phyloP scores from a whole-genome alignment of 2,113 vertebrate species.

The Aspidoscelis tigris region DNA sequence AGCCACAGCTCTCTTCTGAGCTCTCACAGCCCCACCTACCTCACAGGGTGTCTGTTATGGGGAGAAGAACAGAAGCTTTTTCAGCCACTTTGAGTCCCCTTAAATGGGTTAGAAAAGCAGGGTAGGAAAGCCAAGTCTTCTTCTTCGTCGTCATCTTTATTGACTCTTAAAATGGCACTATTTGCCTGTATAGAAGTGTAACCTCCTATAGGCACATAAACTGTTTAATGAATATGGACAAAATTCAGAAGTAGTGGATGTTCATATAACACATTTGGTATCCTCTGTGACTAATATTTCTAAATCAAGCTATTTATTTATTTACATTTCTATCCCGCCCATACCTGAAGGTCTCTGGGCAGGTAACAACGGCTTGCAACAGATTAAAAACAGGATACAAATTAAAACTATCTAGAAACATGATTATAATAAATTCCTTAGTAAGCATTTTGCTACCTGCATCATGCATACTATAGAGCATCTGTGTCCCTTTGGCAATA shows the following conservation, averaged over 20 bases:
- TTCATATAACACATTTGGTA: background rate
- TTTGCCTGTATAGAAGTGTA: background rate
- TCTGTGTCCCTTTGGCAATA: slow-evolving; percentile 24
- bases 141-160: too few species aligned
- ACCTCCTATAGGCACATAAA: background rate
- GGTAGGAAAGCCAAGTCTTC: too few species aligned
- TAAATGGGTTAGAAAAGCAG: too few species aligned
- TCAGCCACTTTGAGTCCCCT: too few species aligned
- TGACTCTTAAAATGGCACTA: background rate
- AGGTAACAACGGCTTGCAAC: too few species aligned
- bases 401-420: background rate
- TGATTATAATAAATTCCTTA: slow-evolving; percentile 10
- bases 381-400: too few species aligned
- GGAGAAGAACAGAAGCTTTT: too few species aligned
- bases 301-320: background rate
- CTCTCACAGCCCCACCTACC: too few species aligned
- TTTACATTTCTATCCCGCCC: too few species aligned
- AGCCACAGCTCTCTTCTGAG: too few species aligned
- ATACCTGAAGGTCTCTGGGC: too few species aligned
- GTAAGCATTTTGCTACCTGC: slow-evolving; percentile 30
- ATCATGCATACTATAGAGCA: rapidly evolving
- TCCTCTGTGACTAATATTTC: background rate
- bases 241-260: background rate
- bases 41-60: too few species aligned
- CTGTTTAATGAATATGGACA: background rate